phyloP scores from a whole-genome alignment of 2,797 vertebrate species.

The Benthosema pterotum region DNA sequence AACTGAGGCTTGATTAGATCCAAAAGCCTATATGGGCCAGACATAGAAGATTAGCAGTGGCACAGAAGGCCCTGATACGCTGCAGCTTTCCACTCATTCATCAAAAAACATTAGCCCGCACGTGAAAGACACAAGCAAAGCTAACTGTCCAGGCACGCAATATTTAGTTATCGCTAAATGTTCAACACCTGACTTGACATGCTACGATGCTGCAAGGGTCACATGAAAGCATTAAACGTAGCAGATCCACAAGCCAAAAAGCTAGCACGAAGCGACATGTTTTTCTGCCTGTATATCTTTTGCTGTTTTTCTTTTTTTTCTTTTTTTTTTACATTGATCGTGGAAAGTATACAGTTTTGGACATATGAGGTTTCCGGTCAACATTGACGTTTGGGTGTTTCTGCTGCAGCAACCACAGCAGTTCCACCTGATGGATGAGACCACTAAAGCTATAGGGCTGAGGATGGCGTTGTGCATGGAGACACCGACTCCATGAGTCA shows the following conservation, averaged over 20 bases:
- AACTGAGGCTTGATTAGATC: slow-evolving; percentile 46
- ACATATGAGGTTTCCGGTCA: slow-evolving; percentile 9
- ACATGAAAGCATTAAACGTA: too few species aligned
- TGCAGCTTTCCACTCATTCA: slow-evolving; percentile 13
- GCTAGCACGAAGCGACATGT: too few species aligned
- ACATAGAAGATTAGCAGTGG: not conserved
- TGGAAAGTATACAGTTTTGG: too few species aligned
- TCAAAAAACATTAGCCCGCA: slow-evolving; percentile 21
- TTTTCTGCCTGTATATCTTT: too few species aligned
- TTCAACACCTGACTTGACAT: not conserved
- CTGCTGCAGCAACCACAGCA: slow-evolving; percentile 38
- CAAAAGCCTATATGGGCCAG: not conserved
- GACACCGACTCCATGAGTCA: slow-evolving; percentile 6
- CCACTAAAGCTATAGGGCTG: slow-evolving; percentile 41
- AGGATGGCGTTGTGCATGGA: slow-evolving; percentile 32
- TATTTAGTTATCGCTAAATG: slow-evolving; percentile 1
- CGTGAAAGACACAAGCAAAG: slow-evolving; percentile 4
- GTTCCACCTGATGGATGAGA: slow-evolving; percentile 63
- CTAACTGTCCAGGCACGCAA: slow-evolving; percentile 6
- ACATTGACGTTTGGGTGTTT: slow-evolving; percentile 52
- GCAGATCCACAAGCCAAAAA: too few species aligned
- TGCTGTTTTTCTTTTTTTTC: too few species aligned
- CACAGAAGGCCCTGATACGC: not conserved
- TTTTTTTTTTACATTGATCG: too few species aligned
- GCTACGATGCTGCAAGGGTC: too few species aligned